Base-by-base conservation (phyloP, 2,888 invertebrate species). In the Belgica antarctica region DNA sequence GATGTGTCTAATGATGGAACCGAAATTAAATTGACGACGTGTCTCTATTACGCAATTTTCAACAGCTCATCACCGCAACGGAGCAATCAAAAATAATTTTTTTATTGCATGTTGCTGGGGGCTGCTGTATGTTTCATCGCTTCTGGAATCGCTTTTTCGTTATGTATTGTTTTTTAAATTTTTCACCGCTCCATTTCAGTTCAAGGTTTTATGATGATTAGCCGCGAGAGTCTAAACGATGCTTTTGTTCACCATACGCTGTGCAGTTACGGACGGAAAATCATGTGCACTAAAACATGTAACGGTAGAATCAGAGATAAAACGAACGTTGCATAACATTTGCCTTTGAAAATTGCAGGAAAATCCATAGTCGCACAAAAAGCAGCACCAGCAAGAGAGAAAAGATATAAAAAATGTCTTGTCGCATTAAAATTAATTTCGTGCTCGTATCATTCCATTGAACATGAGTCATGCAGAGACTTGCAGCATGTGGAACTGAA, bases 201-300 rank as follows among this genome's bases (percentile, higher is more conserved):
- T 52, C 52, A 52, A 52, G 52, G 52, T 52, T 52, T 52, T 52
- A 52, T 52, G 52, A 19, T 52, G 22, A 52, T 52, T 52, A 22
- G 52, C 12, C 22, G 12, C 52, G 52, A 31, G 12, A 12, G 52
- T n/a, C 22, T 8, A 8, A 52, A 17, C 52, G 22, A 52, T 52
- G 17, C 52, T 19, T 52, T 52, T 22, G 12, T 52, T 52, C 7
- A 12, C 19, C 5, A 52, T 52, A 5, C 12, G 52, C 19, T 22
- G 52, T 22, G 22, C 52, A 22, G 46, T 22, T 10, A n/a, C 41
- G 2, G 41, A 52, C 12, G 19, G 22, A 52, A 41, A 15, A 41
- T 41, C 41, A 41, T 52, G 52, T 17, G 5, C 52, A 52, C n/a
- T 34, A 34, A 34, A 46, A 19, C 52, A 12, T 19, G 52, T 52